These are phyloP conservation scores for Rostratula benghalensis DNA, from an alignment of 2,113 vertebrate genomes.

Conservation along the genomic window DNA sequence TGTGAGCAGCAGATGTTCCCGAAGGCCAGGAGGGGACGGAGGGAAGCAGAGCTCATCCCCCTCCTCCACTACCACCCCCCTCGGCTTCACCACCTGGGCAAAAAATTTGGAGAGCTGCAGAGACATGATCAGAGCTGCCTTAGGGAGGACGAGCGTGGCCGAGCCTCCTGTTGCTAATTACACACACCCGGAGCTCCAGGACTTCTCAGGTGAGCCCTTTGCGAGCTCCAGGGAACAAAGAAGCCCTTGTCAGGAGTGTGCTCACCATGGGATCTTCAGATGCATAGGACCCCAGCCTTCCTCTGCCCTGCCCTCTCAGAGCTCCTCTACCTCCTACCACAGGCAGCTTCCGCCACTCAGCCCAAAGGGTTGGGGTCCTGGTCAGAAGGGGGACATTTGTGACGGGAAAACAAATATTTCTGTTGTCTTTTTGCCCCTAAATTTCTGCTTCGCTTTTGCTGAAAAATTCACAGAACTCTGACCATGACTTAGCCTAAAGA, in stretches of 20 bases:
- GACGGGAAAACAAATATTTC: neutral
- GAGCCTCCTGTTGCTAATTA: neutral
- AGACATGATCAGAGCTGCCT: conserved; percentile 14
- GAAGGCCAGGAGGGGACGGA: neutral
- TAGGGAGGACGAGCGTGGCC: neutral
- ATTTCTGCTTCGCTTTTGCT: neutral
- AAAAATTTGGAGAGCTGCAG: conserved; percentile 25
- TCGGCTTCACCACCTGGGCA: neutral
- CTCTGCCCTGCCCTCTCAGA: neutral
- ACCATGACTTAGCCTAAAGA: neutral
- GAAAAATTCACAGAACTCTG: neutral
- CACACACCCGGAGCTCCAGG: neutral
- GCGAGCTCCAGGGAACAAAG: neutral
- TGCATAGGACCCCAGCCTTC: neutral
- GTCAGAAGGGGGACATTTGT: neutral
- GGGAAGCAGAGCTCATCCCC: neutral
- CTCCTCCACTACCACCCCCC: neutral
- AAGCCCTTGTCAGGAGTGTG: neutral
- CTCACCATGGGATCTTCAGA: neutral
- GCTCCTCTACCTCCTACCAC: neutral
- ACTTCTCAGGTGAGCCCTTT: conserved; percentile 5
- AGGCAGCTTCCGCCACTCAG: accelerated
- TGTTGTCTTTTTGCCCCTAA: neutral
- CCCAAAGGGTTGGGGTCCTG: neutral
- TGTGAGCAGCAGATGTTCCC: neutral